These are phyloP conservation scores for Zaprionus taronus DNA, from an alignment of 1,140 invertebrate genomes.

Conservation along the genomic window DNA sequence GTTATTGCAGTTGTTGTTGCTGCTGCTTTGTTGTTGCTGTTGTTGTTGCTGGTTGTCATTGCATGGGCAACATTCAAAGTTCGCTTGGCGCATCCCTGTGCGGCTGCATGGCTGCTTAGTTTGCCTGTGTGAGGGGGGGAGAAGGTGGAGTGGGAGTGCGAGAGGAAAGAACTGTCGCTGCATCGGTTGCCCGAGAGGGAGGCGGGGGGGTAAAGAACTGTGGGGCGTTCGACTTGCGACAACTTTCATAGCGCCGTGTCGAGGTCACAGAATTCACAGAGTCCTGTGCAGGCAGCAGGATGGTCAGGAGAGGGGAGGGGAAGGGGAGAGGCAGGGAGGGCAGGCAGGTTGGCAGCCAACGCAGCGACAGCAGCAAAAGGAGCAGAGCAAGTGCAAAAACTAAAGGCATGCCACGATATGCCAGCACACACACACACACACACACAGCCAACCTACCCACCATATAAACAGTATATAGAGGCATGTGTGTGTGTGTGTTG, in stretches of 20 bases:
- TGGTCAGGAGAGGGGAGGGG: background rate
- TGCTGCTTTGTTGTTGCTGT: constrained; percentile 30
- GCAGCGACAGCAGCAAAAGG: constrained; percentile 19
- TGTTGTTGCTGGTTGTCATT: constrained; percentile 33
- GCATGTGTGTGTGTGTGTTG: constrained; percentile 12
- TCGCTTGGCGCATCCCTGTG: constrained; percentile 44
- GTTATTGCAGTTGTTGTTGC: constrained; percentile 27
- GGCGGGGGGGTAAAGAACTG: background rate
- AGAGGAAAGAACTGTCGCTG: constrained; percentile 1
- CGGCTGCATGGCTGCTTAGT: background rate
- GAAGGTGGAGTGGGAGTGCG: background rate
- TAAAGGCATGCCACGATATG: constrained; percentile 72
- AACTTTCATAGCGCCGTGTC: constrained; percentile 64
- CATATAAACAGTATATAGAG: constrained; percentile 33
- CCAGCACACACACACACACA: constrained; percentile 23
- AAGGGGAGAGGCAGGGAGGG: background rate
- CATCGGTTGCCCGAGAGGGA: background rate
- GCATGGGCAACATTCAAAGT: constrained; percentile 55
- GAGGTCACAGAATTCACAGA: constrained; percentile 74
- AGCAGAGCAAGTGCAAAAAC: constrained; percentile 71
- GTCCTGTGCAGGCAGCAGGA: constrained; percentile 17
- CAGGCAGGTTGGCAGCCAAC: constrained; percentile 12
- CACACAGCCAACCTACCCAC: constrained; percentile 8
- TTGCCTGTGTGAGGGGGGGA: background rate
- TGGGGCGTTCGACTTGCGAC: constrained; percentile 51